Percentiles rank a stretch among this genome's conserved stretches.
Evolutionary conservation across 1,140 invertebrate species (phyloP).

Genomic region (Camponotus vicinus): DNA sequence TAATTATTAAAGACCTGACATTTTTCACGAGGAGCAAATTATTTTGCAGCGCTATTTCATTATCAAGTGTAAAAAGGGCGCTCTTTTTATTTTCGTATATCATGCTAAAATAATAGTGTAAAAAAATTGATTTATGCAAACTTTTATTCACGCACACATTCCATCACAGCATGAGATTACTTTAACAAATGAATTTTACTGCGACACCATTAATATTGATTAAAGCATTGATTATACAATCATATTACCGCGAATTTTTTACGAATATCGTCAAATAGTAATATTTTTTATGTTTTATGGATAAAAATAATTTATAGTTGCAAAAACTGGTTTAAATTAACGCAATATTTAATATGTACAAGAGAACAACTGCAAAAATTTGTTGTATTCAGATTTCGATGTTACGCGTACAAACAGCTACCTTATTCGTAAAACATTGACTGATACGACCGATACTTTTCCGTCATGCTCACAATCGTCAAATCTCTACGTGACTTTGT

Average conservation of each 20-base stretch:
- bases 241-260: neutral
- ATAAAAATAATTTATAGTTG: neutral
- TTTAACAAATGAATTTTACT: neutral
- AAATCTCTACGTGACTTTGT: slow-evolving; percentile 29
- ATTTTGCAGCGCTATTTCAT: neutral
- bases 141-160: neutral
- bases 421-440: slow-evolving; percentile 24
- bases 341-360: neutral
- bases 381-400: slow-evolving; percentile 3
- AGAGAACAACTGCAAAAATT: neutral
- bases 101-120: neutral
- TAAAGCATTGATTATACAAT: neutral
- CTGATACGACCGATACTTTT: slow-evolving; percentile 48
- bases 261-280: neutral
- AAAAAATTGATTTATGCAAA: slow-evolving; percentile 1
- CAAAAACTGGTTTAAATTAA: neutral
- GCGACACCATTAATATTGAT: neutral
- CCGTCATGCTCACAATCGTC: slow-evolving; percentile 45
- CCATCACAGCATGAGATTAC: slow-evolving; percentile 1
- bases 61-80: neutral
- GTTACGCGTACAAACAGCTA: neutral
- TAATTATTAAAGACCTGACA: too few species aligned
- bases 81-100: neutral
- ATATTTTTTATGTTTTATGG: neutral
- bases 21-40: too few species aligned